Percentiles rank a stretch among this genome's conserved stretches.
Evolutionary conservation across 2,888 invertebrate genomes (phyloP).

Genomic region (Celastrina argiolus): DNA sequence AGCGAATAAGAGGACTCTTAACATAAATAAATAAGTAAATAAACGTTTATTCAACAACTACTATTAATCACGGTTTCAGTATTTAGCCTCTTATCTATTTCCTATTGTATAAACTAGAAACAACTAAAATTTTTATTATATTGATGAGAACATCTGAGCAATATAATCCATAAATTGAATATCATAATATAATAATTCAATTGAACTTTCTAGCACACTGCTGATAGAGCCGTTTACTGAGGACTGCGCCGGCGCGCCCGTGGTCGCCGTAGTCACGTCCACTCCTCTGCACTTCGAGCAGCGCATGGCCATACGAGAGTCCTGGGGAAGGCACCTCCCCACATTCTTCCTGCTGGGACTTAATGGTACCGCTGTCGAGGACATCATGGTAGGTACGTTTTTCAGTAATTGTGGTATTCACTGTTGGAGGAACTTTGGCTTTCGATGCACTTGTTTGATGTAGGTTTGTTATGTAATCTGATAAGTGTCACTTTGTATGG

Average conservation of each 20-base stretch:
- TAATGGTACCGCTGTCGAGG: slow-evolving; percentile 36
- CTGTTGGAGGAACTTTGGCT: neutral
- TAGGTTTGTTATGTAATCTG: neutral
- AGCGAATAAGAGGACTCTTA: too few species aligned
- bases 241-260: slow-evolving; percentile 41
- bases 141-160: too few species aligned
- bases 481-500: too few species aligned
- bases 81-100: too few species aligned
- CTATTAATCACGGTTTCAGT: too few species aligned
- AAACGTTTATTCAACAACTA: too few species aligned
- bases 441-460: neutral
- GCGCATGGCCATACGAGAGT: slow-evolving; percentile 74
- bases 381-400: slow-evolving; percentile 26
- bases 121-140: too few species aligned
- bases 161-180: too few species aligned
- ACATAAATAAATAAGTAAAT: too few species aligned
- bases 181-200: too few species aligned
- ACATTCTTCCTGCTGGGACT: slow-evolving; percentile 78
- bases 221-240: slow-evolving; percentile 54
- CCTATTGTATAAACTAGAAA: too few species aligned
- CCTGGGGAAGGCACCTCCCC: slow-evolving; percentile 76
- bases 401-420: neutral
- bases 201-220: slow-evolving; percentile 44
- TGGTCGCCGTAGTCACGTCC: slow-evolving; percentile 75
- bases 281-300: slow-evolving; percentile 67